phyloP scores from a whole-genome alignment of 2,888 invertebrate genomes.

The Lampropteryx suffumata region DNA sequence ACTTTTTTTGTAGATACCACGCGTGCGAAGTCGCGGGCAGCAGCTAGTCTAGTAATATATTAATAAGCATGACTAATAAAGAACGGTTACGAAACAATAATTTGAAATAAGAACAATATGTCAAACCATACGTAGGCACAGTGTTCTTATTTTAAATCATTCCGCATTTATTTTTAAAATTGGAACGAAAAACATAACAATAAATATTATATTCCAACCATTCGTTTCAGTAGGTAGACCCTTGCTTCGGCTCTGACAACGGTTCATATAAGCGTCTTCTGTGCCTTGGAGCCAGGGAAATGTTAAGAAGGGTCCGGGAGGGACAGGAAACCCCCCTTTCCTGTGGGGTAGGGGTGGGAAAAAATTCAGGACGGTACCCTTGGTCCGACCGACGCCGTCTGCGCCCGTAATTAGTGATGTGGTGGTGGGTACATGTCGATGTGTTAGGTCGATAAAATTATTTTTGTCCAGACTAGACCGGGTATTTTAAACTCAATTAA shows the following conservation, averaged over 20 bases:
- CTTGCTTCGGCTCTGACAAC: slow-evolving; percentile 16
- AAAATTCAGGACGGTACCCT: slow-evolving; percentile 79
- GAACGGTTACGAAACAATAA: too few species aligned
- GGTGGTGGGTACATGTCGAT: slow-evolving; percentile 54
- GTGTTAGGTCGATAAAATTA: slow-evolving; percentile 49
- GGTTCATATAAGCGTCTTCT: slow-evolving; percentile 57
- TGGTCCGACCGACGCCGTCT: slow-evolving; percentile 77
- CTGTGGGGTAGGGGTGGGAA: slow-evolving; percentile 71
- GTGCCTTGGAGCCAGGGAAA: slow-evolving; percentile 75
- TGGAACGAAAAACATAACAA: background rate
- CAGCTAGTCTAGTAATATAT: too few species aligned
- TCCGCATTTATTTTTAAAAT: background rate
- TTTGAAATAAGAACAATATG: too few species aligned
- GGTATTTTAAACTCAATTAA: background rate
- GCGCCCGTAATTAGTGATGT: slow-evolving; percentile 80
- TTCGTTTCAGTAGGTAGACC: slow-evolving; percentile 8
- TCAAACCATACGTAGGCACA: too few species aligned
- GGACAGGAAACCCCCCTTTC: slow-evolving; percentile 64
- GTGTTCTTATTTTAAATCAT: too few species aligned
- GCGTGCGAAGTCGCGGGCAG: too few species aligned
- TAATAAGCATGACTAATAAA: too few species aligned
- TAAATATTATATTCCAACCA: slow-evolving; percentile 6
- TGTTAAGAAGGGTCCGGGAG: slow-evolving; percentile 80
- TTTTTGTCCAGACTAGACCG: slow-evolving; percentile 1
- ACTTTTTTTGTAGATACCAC: too few species aligned